These are phyloP conservation scores for Eulemur mongoz DNA, from an alignment of 2,797 vertebrate species.

Conservation along the genomic window DNA sequence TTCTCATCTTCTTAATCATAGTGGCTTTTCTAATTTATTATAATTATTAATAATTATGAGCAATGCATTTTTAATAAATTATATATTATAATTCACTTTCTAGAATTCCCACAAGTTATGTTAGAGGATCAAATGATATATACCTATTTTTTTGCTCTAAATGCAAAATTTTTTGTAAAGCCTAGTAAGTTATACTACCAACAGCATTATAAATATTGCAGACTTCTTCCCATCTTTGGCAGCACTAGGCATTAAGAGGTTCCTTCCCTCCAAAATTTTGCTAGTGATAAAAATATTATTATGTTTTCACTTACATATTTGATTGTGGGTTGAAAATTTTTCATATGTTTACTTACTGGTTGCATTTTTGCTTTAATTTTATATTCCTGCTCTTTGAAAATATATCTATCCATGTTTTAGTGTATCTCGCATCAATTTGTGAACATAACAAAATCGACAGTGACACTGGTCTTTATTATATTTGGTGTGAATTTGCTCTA, in stretches of 20 bases:
- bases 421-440: neutral
- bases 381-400: neutral
- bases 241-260: neutral
- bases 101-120: neutral
- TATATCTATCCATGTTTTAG: neutral
- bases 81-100: neutral
- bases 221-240: neutral
- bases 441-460: neutral
- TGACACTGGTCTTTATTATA: neutral
- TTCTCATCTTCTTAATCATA: neutral
- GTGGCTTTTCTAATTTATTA: neutral
- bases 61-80: neutral
- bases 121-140: neutral
- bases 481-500: neutral
- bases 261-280: neutral
- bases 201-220: neutral
- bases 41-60: neutral
- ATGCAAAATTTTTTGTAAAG: neutral
- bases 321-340: neutral
- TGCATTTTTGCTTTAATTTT: neutral
- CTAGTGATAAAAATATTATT: neutral
- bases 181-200: neutral
- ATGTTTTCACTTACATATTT: constrained; percentile 4
- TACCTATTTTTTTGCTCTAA: neutral
- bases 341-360: neutral